Base-by-base conservation (phyloP, 2,797 vertebrate species). In the Myotis pilosus region DNA sequence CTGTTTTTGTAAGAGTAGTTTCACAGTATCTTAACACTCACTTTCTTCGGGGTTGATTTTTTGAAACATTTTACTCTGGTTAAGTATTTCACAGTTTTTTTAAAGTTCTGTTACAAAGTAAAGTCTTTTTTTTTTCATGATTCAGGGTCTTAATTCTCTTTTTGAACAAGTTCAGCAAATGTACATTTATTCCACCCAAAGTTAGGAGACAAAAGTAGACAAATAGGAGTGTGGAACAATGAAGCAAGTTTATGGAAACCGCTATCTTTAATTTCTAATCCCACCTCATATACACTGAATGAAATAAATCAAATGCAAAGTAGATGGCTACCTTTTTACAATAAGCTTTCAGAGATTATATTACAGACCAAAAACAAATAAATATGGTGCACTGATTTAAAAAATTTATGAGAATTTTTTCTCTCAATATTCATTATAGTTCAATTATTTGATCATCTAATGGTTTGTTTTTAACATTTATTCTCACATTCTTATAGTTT, bases 1-100 rank as follows among this genome's bases (percentile, higher is more conserved):
- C 85, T 81, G 41, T 94, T 95, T 96, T 85, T 69, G 36, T 91
- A 80, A 82, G 44, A 90, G 44, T 72, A 92, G 33, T 92, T 79
- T 68, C 60, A 87, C 36, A 72, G 16, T 66, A 51, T 33, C 47
- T 89, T 84, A 83, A 75, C 9, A 64, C n/a, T 94, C 71, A 90
- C 83, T 95, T 66, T 94, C 68, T 87, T 86, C 30, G n/a, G 33
- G 11, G 36, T 62, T 93, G 19, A 16, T 41, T 71, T 78, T 74
- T 51, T 44, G 88, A 23, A 79, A 72, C 10, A 53, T 25, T 92
- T 69, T 93, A 57, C 10, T 64, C 33, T 20, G 36, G 17, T 84
- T 92, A 79, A 66, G 8, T 49, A 68, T 62, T 51, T 72, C 25
- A 55, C 7, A 23, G 25, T 72, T 87, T 92, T 83, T 81, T 4